Percentiles rank a stretch among this genome's conserved stretches.
Conservation (phyloP, 2,113 vertebrate species). For the Syngnathus scovelli region DNA sequence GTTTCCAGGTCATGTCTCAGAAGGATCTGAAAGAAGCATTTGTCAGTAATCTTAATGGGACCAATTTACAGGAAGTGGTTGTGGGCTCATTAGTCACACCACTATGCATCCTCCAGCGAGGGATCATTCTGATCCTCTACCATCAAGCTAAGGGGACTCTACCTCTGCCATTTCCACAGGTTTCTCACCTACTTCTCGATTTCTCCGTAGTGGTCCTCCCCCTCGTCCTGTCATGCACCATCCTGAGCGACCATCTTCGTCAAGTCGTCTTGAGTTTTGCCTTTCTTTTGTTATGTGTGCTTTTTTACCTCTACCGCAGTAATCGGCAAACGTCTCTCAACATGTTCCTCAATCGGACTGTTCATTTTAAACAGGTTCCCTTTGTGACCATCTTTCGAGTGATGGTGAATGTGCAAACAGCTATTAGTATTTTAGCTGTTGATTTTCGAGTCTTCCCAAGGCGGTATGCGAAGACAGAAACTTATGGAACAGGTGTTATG, state of each 20-base stretch:
- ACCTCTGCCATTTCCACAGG: slow-evolving; percentile 57
- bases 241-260: slow-evolving; percentile 71
- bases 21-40: slow-evolving; percentile 84
- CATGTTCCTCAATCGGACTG: slow-evolving; percentile 65
- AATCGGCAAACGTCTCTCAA: slow-evolving; percentile 49
- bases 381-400: slow-evolving; percentile 83
- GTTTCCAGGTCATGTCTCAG: slow-evolving; percentile 77
- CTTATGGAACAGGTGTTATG: slow-evolving; percentile 92
- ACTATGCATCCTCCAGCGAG: slow-evolving; percentile 79
- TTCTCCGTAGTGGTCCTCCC: slow-evolving; percentile 78
- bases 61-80: slow-evolving; percentile 79
- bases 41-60: slow-evolving; percentile 87
- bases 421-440: slow-evolving; percentile 88
- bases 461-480: slow-evolving; percentile 87
- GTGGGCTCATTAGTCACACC: slow-evolving; percentile 76
- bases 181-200: slow-evolving; percentile 75
- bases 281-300: slow-evolving; percentile 46
- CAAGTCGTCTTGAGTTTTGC: slow-evolving; percentile 54
- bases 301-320: slow-evolving; percentile 63
- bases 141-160: slow-evolving; percentile 56
- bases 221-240: slow-evolving; percentile 76
- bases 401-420: slow-evolving; percentile 79
- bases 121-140: slow-evolving; percentile 74
- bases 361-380: slow-evolving; percentile 75
- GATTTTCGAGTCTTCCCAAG: slow-evolving; percentile 90